phyloP scores from a whole-genome alignment of 2,888 invertebrate genomes.

The Tricholauxania praeusta region DNA sequence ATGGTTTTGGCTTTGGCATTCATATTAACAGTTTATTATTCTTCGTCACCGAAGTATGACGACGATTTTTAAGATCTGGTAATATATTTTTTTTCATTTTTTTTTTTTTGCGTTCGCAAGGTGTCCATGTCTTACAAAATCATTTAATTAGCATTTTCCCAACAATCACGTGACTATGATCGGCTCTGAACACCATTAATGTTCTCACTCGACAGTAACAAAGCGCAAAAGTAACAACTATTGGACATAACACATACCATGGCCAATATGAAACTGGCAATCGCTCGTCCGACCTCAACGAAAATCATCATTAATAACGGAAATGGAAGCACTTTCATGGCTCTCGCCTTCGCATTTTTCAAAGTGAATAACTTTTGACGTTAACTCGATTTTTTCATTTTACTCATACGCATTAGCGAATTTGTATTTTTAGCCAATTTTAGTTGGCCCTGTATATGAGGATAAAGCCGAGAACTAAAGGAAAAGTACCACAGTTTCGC shows the following conservation, averaged over 20 bases:
- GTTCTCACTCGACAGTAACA: slow-evolving; percentile 14
- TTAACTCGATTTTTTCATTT: not conserved
- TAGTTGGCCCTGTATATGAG: not conserved
- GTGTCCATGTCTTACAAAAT: slow-evolving; percentile 25
- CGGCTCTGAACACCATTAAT: not conserved
- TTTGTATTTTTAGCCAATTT: too few species aligned
- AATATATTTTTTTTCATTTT: not conserved
- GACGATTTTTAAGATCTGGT: not conserved
- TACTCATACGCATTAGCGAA: not conserved
- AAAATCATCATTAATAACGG: slow-evolving; percentile 38
- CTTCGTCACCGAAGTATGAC: slow-evolving; percentile 18
- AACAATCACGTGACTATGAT: slow-evolving; percentile 26
- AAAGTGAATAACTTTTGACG: slow-evolving; percentile 10
- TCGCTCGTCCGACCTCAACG: slow-evolving; percentile 13
- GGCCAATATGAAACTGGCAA: not conserved
- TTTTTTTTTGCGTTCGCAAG: not conserved
- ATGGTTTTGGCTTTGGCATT: too few species aligned
- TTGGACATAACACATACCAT: not conserved
- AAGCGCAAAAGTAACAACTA: not conserved
- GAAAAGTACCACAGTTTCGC: too few species aligned
- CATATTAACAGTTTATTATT: slow-evolving; percentile 4
- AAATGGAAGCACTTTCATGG: slow-evolving; percentile 38
- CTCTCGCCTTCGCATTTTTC: slow-evolving; percentile 10
- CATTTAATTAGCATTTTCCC: slow-evolving; percentile 36
- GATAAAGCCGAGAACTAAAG: not conserved